Evolutionary conservation across 2,888 invertebrate species (phyloP).

Genomic region (Polia nebulosa): DNA sequence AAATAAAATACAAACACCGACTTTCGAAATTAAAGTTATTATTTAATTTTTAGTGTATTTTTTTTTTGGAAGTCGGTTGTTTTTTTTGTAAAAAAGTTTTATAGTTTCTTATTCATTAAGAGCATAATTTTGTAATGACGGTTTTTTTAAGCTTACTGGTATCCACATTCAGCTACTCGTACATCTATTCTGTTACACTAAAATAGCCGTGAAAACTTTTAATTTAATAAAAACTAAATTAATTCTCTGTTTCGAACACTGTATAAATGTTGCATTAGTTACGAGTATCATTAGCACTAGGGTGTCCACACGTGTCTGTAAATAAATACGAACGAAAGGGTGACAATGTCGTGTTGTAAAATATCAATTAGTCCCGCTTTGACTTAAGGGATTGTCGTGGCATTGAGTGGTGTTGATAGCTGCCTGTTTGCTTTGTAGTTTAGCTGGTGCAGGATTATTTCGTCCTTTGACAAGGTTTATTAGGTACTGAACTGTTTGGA

Average conservation of each 20-base stretch:
- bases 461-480: conserved; percentile 14
- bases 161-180: conserved; percentile 21
- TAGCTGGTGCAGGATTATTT: conserved; percentile 20
- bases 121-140: too few species aligned
- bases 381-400: conserved; percentile 42
- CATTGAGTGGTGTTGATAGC: conserved; percentile 39
- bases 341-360: conserved; percentile 65
- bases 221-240: conserved; percentile 57
- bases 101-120: too few species aligned
- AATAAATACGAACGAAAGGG: conserved; percentile 65
- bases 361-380: conserved; percentile 63
- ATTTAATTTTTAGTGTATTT: too few species aligned
- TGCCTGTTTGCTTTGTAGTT: conserved; percentile 48
- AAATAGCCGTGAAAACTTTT: conserved; percentile 41
- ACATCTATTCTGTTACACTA: conserved; percentile 1
- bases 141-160: neutral
- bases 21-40: too few species aligned
- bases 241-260: conserved; percentile 56
- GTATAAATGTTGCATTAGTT: conserved; percentile 64
- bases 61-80: too few species aligned
- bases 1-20: too few species aligned
- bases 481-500: conserved; percentile 5
- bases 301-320: conserved; percentile 69
- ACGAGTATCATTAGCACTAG: conserved; percentile 60
- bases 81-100: too few species aligned